Percentiles rank a stretch among this genome's conserved stretches.
phyloP scores from a whole-genome alignment of 2,888 invertebrate species.

The Drosophila paracracens region DNA sequence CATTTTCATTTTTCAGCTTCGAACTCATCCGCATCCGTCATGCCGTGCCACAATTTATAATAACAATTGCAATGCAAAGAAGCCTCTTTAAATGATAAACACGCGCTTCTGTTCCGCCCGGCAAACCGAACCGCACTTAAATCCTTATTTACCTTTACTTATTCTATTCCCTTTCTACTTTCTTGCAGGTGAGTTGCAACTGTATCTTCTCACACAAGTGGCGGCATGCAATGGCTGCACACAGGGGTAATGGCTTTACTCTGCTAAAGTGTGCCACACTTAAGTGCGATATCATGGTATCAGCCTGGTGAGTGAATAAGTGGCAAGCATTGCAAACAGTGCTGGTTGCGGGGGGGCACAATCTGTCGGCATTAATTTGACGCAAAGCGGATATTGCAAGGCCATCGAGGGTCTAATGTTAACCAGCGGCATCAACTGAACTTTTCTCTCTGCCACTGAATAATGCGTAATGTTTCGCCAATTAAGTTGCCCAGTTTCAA shows the following conservation, averaged over 20 bases:
- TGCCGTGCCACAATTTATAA: constrained; percentile 54
- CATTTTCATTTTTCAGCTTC: neutral
- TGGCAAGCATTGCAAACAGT: neutral
- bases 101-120: constrained; percentile 46
- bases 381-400: constrained; percentile 44
- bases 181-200: constrained; percentile 53
- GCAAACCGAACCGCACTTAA: neutral
- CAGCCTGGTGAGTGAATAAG: constrained; percentile 22
- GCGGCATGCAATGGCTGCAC: constrained; percentile 13
- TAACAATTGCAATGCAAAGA: constrained; percentile 70
- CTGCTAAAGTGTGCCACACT: constrained; percentile 22
- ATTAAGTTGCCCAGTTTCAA: constrained; percentile 42
- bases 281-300: constrained; percentile 29
- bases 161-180: neutral
- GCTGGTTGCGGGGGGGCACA: constrained; percentile 26
- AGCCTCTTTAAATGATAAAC: constrained; percentile 71
- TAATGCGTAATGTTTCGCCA: constrained; percentile 53
- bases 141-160: constrained; percentile 21
- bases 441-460: constrained; percentile 19
- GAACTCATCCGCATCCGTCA: constrained; percentile 49
- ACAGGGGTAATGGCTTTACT: constrained; percentile 17
- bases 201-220: constrained; percentile 5
- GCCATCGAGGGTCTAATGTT: constrained; percentile 35
- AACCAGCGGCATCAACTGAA: constrained; percentile 12
- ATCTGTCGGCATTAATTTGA: constrained; percentile 56